Conservation (phyloP, 2,888 invertebrate genomes). For the Galeopsomyia nigrocyanea region DNA sequence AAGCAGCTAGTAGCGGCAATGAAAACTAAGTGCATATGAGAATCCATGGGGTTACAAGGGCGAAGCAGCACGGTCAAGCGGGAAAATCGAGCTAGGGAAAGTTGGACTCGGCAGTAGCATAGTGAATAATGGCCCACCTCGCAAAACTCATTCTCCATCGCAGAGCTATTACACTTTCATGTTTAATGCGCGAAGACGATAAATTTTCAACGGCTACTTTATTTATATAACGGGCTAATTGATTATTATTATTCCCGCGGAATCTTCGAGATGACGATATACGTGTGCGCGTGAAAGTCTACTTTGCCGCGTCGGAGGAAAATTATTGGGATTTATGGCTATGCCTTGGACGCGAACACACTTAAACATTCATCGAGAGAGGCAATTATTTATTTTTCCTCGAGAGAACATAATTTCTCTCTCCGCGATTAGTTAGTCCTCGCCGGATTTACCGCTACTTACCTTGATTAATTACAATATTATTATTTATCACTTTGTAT, state of each 20-base stretch:
- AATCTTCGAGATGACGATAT: not conserved
- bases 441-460: not conserved
- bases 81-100: conserved; percentile 40
- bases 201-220: conserved; percentile 53
- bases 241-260: conserved; percentile 35
- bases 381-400: conserved; percentile 21
- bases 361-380: conserved; percentile 13
- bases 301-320: not conserved
- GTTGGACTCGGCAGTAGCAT: conserved; percentile 1
- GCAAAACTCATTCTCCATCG: conserved; percentile 54
- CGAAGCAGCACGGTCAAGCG: conserved; percentile 48
- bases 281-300: not conserved
- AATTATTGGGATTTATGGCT: conserved; percentile 18
- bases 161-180: conserved; percentile 41
- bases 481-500: not conserved
- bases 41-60: conserved; percentile 64
- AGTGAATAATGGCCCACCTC: conserved; percentile 40
- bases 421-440: not conserved
- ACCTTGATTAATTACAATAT: not conserved
- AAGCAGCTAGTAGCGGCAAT: conserved; percentile 62
- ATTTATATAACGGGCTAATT: conserved; percentile 25
- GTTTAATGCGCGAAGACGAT: conserved; percentile 49
- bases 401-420: conserved; percentile 5
- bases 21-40: conserved; percentile 69
- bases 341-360: not conserved